These are phyloP conservation scores for Notoglanidium macrostoma DNA, from an alignment of 2,797 vertebrate genomes.

Conservation along the genomic window DNA sequence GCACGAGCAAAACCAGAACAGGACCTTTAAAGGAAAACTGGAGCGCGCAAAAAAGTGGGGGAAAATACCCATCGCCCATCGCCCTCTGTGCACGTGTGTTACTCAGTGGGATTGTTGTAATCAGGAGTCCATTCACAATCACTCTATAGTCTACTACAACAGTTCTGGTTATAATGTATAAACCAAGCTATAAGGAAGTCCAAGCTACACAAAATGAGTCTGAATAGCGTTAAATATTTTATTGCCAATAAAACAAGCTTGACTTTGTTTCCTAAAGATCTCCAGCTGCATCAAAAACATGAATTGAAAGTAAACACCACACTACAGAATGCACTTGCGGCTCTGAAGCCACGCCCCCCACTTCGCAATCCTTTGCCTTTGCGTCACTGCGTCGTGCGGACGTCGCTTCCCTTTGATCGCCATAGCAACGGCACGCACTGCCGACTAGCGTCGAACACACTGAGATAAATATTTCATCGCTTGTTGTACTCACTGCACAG, in stretches of 20 bases:
- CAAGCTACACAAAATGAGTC: background rate
- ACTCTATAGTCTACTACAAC: background rate
- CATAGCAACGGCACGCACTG: conserved; percentile 62
- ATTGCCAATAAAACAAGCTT: background rate
- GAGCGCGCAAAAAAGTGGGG: background rate
- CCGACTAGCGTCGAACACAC: background rate
- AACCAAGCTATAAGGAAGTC: background rate
- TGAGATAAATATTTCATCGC: conserved; percentile 37
- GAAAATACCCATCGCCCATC: no score
- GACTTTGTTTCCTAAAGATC: background rate
- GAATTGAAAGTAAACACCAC: background rate
- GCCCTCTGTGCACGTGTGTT: background rate
- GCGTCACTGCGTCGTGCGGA: conserved; percentile 59
- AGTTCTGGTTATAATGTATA: background rate
- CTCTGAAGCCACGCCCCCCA: conserved; percentile 1
- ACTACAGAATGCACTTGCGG: background rate
- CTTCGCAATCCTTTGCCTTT: background rate
- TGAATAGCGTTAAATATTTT: background rate
- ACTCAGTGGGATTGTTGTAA: background rate
- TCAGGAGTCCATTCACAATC: background rate
- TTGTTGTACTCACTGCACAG: background rate
- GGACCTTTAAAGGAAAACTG: background rate
- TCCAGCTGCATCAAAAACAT: background rate
- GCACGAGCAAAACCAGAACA: background rate
- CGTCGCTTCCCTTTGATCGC: conserved; percentile 54